phyloP scores from a whole-genome alignment of 1,140 invertebrate genomes.

The Drosophila mayri region DNA sequence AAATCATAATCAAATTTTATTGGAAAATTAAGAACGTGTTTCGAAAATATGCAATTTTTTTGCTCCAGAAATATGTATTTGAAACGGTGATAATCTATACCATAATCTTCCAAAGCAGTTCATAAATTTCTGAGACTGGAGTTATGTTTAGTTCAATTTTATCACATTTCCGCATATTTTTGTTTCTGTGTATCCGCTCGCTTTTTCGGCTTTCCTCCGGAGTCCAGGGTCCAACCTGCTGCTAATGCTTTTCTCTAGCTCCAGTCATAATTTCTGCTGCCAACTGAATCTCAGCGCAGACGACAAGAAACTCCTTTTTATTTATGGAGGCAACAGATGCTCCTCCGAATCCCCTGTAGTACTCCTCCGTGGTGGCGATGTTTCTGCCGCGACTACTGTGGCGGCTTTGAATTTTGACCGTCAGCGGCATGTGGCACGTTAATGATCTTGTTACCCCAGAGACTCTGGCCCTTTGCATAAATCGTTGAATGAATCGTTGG shows the following conservation, averaged over 20 bases:
- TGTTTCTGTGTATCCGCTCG: slow-evolving; percentile 15
- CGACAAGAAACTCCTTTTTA: slow-evolving; percentile 60
- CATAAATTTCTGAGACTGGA: too few species aligned
- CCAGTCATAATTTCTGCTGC: slow-evolving; percentile 75
- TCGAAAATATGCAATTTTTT: background rate
- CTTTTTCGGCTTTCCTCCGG: slow-evolving; percentile 21
- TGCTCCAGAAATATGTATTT: background rate
- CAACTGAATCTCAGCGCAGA: slow-evolving; percentile 39
- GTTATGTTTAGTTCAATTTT: too few species aligned
- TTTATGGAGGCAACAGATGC: slow-evolving; percentile 64
- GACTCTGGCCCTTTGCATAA: slow-evolving; percentile 59
- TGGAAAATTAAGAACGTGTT: background rate
- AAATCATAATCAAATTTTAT: background rate
- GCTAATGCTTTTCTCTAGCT: slow-evolving; percentile 61
- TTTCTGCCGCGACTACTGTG: slow-evolving; percentile 28
- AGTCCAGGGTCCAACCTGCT: slow-evolving; percentile 60
- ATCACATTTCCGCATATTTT: too few species aligned
- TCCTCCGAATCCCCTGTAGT: slow-evolving; percentile 4
- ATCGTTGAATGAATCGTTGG: slow-evolving; percentile 35
- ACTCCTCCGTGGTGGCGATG: slow-evolving; percentile 25
- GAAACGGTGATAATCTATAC: too few species aligned
- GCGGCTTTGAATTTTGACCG: slow-evolving; percentile 55
- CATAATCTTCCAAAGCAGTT: too few species aligned
- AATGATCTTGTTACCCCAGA: slow-evolving; percentile 78
- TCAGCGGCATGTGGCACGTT: slow-evolving; percentile 66